Percentiles rank a stretch among this genome's conserved stretches.
Evolutionary conservation across 2,888 invertebrate species (phyloP).

Genomic region (Synergus itoensis): DNA sequence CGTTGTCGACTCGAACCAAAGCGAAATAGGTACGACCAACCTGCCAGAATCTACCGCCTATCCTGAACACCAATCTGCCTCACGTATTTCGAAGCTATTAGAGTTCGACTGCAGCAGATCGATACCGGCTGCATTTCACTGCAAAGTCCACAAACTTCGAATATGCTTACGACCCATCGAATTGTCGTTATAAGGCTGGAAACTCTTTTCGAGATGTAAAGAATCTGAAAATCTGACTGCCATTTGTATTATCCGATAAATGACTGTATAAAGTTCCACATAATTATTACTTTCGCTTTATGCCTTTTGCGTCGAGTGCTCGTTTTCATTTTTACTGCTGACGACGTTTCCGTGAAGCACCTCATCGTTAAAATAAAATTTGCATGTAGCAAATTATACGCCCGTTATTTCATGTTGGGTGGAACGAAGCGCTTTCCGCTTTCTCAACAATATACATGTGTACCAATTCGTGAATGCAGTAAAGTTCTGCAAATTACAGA

Average conservation of each 20-base stretch:
- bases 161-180: constrained; percentile 29
- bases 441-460: constrained; percentile 2
- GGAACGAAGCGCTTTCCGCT: constrained; percentile 21
- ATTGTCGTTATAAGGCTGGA: background rate
- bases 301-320: background rate
- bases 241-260: constrained; percentile 16
- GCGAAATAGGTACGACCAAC: constrained; percentile 43
- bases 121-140: constrained; percentile 63
- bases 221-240: constrained; percentile 17
- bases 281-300: constrained; percentile 28
- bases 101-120: constrained; percentile 64
- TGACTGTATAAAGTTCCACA: constrained; percentile 4
- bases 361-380: constrained; percentile 29
- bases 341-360: constrained; percentile 17
- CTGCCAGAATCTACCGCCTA: constrained; percentile 43
- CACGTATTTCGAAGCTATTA: constrained; percentile 64
- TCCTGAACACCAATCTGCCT: constrained; percentile 50
- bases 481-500: background rate
- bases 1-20: constrained; percentile 27
- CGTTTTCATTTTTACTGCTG: constrained; percentile 15
- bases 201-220: constrained; percentile 2
- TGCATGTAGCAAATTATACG: constrained; percentile 33
- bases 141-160: constrained; percentile 59
- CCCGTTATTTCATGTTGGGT: constrained; percentile 21
- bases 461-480: background rate